Percentiles rank a stretch among this genome's conserved stretches.
These are phyloP conservation scores for Thumatha senex DNA, from an alignment of 2,888 invertebrate species.

Conservation along the genomic window DNA sequence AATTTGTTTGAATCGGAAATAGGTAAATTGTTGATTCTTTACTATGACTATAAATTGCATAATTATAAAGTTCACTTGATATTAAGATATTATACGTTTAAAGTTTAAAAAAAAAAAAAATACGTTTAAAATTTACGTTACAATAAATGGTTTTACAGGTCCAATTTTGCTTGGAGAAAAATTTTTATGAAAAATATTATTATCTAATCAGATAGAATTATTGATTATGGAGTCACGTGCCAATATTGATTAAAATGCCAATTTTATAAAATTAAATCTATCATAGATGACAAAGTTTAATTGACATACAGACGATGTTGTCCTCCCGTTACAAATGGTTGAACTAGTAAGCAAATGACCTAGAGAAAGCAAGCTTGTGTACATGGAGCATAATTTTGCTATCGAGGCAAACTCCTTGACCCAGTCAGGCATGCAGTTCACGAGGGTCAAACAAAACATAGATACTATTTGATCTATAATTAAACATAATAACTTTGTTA, in stretches of 20 bases:
- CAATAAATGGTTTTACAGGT: too few species aligned
- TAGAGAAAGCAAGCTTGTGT: conserved; percentile 43
- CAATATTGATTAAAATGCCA: too few species aligned
- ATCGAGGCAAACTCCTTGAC: conserved; percentile 50
- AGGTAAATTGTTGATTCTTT: too few species aligned
- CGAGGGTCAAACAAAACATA: conserved; percentile 31
- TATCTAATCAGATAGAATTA: not conserved
- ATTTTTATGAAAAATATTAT: too few species aligned
- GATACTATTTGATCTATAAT: conserved; percentile 39
- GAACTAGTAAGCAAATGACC: conserved; percentile 41
- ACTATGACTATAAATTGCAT: too few species aligned
- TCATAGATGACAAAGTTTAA: conserved; percentile 38
- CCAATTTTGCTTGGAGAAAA: too few species aligned
- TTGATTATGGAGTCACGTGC: not conserved
- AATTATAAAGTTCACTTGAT: too few species aligned
- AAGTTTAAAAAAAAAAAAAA: too few species aligned
- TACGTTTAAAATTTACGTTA: too few species aligned
- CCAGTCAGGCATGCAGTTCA: conserved; percentile 38
- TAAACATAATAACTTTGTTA: conserved; percentile 14
- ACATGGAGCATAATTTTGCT: conserved; percentile 37
- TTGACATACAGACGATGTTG: conserved; percentile 44
- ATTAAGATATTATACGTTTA: too few species aligned
- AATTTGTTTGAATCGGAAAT: too few species aligned
- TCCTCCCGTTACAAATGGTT: conserved; percentile 52
- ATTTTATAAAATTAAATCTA: too few species aligned